Base-by-base conservation (phyloP, 64 coral and sea anemone genomes). In the Montipora cactus region DNA sequence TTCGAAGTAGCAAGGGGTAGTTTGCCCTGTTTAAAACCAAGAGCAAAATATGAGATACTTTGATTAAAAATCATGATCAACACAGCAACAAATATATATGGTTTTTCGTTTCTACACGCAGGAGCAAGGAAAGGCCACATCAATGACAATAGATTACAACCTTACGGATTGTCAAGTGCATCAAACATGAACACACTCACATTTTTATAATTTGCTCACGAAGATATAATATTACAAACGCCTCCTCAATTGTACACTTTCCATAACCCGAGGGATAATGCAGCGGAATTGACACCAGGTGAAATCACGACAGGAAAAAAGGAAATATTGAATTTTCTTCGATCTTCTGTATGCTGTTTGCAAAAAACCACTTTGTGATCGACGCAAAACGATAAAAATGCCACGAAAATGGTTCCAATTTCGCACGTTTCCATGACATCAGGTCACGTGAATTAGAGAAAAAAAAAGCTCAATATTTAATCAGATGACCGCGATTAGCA, bases 391-490 rank as follows among this genome's bases (percentile, higher is more conserved):
- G 37, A 7, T 8, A 37, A 69, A 47, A 48, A 7, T 44, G 19
- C 18, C 37, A 37, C 37, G 37, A 37, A 37, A 37, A 37, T 37
- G 47, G 64, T 4, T 71, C 82, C 64, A 67, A 69, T 67, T 18
- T 86, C 1, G 66, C 64, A 71, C 49, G 82, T 86, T 59, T 2
- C 66, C 66, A 86, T 86, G 82, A 86, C 82, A 86, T 45, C 46
- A 51, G n/a, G 6, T 86, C 82, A 86, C 45, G 82, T 86, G 82
- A 47, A 37, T 83, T 19, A 51, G 19, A 72, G 44, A 71, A 21
- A 7, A 23, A 7, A 57, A 57, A 57, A 57, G 53, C 53, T 8
- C 53, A 57, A 57, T 11, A 57, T 8, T 57, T 11, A 4, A 11
- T 57, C 53, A 57, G 7, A 57, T 57, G 53, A 57, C 53, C 53